Base-by-base conservation (phyloP, 2,888 invertebrate species). In the Polymixis flavicincta region DNA sequence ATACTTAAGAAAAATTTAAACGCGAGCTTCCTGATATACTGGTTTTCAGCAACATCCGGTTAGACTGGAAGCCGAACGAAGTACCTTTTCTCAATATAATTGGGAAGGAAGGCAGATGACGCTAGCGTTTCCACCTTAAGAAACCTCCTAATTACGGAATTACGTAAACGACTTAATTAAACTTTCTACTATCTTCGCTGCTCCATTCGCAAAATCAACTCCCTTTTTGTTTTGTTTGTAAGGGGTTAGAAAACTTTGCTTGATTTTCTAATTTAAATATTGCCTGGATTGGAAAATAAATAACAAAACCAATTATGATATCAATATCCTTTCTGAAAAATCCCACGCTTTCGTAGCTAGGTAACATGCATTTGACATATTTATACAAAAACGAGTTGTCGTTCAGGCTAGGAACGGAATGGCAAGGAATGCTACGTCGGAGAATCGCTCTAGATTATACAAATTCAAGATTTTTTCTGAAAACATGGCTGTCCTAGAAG, bases 201-300 rank as follows among this genome's bases (percentile, higher is more conserved):
- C 28, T 59, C 48, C 22, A 45, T 74, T 54, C 22, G 17, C 32
- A 42, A 55, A 28, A 50, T 65, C n/a, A 42, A 17, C 8, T 28
- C 57, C 28, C 69, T 28, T 9, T 28, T 25, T 42, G 14, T 22
- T 66, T 28, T 48, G 57, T 48, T 61, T 22, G 6, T 55, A 25
- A 25, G 45, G 14, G 25, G 17, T 60, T 42, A 25, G 42, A 45
- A 69, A 54, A 37, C 14, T 59, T 66, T 19, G 37, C 7, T 45
- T 32, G 25, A 45, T 54, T 48, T 54, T 25, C n/a, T 19, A 76
- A 76, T 60, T 68, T 48, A 45, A 77, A 52, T 78, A 59, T 48
- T 48, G 19, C 19, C 37, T 19, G 17, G 13, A 19, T 60, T 37
- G 0, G 11, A 76, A 78, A 60, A 59, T 48, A 1, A 32, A 48